phyloP scores from a whole-genome alignment of 2,888 invertebrate genomes.

The Himalopsyche anomala region DNA sequence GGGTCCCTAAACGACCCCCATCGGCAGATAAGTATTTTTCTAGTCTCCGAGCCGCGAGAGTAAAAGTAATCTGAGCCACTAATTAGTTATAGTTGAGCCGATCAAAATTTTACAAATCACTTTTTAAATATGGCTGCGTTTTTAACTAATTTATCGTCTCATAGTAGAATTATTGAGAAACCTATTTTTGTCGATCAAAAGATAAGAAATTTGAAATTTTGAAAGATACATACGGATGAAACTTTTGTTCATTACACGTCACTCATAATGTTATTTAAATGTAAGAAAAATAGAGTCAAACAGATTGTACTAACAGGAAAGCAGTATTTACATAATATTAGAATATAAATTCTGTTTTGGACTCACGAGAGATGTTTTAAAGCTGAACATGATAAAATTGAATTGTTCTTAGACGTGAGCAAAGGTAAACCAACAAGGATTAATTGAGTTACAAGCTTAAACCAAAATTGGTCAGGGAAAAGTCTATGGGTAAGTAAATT shows the following conservation, averaged over 20 bases:
- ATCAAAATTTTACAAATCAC: too few relatives aligned
- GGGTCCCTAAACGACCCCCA: too few relatives aligned
- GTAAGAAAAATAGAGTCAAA: neutral
- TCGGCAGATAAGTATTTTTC: too few relatives aligned
- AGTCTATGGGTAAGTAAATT: constrained; percentile 29
- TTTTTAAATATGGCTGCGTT: too few relatives aligned
- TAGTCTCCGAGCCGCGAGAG: too few relatives aligned
- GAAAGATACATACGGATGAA: neutral
- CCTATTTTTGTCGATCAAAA: too few relatives aligned
- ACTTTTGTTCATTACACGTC: neutral
- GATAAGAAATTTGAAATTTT: neutral
- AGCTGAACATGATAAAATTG: constrained; percentile 21
- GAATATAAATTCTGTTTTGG: constrained; percentile 29
- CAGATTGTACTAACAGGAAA: neutral
- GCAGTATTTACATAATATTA: constrained; percentile 15
- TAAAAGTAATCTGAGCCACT: too few relatives aligned
- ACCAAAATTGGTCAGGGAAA: constrained; percentile 34
- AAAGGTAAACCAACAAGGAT: constrained; percentile 34
- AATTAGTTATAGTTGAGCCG: too few relatives aligned
- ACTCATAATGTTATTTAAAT: neutral
- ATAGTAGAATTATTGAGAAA: too few relatives aligned
- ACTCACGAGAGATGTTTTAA: constrained; percentile 19
- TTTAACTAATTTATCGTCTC: too few relatives aligned
- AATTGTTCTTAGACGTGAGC: constrained; percentile 31
- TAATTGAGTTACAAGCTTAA: constrained; percentile 34